Conservation (phyloP, 2,113 vertebrate species). For the Falco punctatus region DNA sequence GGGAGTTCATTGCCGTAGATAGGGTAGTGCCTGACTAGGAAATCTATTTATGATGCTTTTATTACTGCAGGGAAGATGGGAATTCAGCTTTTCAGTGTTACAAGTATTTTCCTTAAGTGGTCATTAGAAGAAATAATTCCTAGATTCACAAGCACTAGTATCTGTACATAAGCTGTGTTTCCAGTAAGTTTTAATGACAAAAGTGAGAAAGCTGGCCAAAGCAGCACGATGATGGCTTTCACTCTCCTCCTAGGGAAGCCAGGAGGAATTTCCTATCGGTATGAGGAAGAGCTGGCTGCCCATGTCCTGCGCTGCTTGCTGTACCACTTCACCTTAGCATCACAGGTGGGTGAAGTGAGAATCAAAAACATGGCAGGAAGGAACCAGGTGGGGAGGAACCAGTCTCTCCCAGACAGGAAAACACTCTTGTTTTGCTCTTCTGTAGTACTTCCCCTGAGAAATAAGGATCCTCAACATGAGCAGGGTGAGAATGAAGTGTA, state of each 20-base stretch:
- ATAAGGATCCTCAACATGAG: neutral
- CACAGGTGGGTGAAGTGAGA: neutral
- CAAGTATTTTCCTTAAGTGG: neutral
- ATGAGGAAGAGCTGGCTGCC: neutral
- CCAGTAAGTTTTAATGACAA: neutral
- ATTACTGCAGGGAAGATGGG: neutral
- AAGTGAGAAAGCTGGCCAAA: neutral
- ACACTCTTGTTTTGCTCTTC: neutral
- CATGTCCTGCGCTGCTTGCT: neutral
- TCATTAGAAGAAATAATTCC: slow-evolving; percentile 13
- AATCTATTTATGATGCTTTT: slow-evolving; percentile 12
- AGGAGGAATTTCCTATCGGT: neutral
- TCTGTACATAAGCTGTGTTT: neutral
- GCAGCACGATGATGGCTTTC: neutral
- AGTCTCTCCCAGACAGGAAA: neutral
- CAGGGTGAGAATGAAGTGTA: neutral
- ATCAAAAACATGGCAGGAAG: neutral
- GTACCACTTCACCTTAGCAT: fast-evolving
- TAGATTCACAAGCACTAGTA: neutral
- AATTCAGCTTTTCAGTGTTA: neutral
- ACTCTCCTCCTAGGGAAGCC: neutral
- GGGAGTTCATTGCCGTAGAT: neutral
- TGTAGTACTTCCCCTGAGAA: neutral
- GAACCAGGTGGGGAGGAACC: neutral
- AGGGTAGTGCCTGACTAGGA: neutral